These are phyloP conservation scores for Fabriciana adippe DNA, from an alignment of 2,888 invertebrate genomes.

Conservation along the genomic window DNA sequence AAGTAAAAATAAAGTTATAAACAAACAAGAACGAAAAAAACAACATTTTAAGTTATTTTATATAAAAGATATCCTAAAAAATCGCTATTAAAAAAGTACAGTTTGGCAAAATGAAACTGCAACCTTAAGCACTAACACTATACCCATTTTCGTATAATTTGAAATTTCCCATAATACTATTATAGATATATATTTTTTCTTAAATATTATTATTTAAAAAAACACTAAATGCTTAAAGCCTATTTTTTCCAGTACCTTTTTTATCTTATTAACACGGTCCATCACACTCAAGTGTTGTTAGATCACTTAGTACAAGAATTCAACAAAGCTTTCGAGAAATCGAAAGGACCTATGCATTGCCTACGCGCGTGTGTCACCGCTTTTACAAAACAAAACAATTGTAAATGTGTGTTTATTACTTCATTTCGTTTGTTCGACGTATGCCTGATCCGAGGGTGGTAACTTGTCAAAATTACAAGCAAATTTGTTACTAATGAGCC, in stretches of 20 bases:
- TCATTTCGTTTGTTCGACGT: slow-evolving; percentile 16
- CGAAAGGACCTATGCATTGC: slow-evolving; percentile 17
- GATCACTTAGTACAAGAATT: slow-evolving; percentile 12
- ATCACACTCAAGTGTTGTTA: slow-evolving; percentile 9
- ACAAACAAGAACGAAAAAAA: too few relatives aligned
- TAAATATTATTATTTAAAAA: not conserved
- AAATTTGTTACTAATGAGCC: slow-evolving; percentile 18
- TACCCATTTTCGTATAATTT: not conserved
- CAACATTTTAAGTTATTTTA: too few relatives aligned
- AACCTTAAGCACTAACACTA: not conserved
- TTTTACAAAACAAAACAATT: slow-evolving; percentile 30
- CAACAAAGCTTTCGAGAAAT: slow-evolving; percentile 19
- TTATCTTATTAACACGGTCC: slow-evolving; percentile 18
- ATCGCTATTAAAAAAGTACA: too few relatives aligned
- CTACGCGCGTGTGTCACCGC: slow-evolving; percentile 29
- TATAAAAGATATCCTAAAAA: too few relatives aligned
- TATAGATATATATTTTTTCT: not conserved
- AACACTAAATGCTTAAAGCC: not conserved
- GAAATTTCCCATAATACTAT: not conserved
- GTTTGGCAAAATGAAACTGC: too few relatives aligned
- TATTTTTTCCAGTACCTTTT: slow-evolving; percentile 13
- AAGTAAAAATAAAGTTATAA: too few relatives aligned
- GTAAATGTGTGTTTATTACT: slow-evolving; percentile 27
- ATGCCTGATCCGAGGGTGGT: slow-evolving; percentile 13
- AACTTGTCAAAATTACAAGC: slow-evolving; percentile 20